Base-by-base conservation (phyloP, 1,140 invertebrate genomes). In the Micrasema longulum region DNA sequence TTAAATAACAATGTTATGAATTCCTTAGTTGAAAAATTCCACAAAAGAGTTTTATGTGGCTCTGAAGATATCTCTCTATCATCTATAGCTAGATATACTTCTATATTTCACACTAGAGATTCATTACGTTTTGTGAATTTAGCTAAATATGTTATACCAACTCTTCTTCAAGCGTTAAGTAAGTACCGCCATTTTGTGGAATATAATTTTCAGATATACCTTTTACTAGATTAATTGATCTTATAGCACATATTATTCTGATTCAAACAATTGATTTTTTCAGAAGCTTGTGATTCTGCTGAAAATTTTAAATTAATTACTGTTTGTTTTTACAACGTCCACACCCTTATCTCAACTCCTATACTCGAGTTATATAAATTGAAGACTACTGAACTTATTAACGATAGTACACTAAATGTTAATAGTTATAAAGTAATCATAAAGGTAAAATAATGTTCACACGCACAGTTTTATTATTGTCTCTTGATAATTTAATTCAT, bases 251-350 rank as follows among this genome's bases (percentile, higher is more conserved):
- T 4, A 31, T 31, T 31, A 31, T 31, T 31, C 7, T 31, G 26
- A 31, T 31, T n/a, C n/a, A n/a, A n/a, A n/a, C n/a, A n/a, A 22
- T 31, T 2, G 18, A 48, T 14, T 57, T 50, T 65, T 71, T 35
- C 50, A 71, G 69, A 65, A 23, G 11, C 18, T n/a, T 71, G 69
- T 52, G 35, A 63, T 41, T 50, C 69, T 31, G 60, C 69, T 6
- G 50, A 71, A 50, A 48, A 71, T 36, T 65, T 66, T 14, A 45
- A n/a, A 52, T 18, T 38, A 35, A 12, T 71, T 48, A 66, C 69
- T 14, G 5, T 65, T n/a, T 71, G 69, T 66, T 50, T 71, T 11
- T 14, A 71, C 36, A 71, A 71, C 48, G 50, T 64, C 26, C 55
- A 64, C 47, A 14, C 36, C 16, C 16, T 71, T 12, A 35, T 71